Base-by-base conservation (phyloP, 2,888 invertebrate species). In the Seira musarum region DNA sequence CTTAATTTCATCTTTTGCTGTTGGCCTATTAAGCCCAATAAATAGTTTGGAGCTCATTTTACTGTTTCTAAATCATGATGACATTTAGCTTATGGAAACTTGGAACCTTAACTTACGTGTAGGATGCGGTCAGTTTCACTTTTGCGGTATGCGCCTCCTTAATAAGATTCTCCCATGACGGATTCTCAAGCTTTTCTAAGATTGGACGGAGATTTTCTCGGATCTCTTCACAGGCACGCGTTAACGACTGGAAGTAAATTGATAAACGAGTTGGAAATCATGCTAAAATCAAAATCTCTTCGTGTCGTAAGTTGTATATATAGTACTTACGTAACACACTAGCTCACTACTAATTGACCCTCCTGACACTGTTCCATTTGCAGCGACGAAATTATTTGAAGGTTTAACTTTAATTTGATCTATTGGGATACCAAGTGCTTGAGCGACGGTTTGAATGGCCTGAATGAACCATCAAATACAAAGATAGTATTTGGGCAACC, bases 111-210 rank as follows among this genome's bases (percentile, higher is more conserved):
- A 25, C 80, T 73, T 77, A 86, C 86, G 82, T 85, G 74, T 87
- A 85, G 60, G 82, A 65, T 87, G 96, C 96, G 0, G 91, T 91
- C 0, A 94, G 93, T 85, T 84, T 86, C 88, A 86, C 77, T 87
- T 87, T 2, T 87, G 86, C 75, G 87, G 87, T 21, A 88, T 86
- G n/a, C 89, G 88, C 1, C 87, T 87, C 87, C 8, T 81, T 81
- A 1, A 80, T 72, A 5, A 87, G 40, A 90, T 88, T 67, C 89
- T 84, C 0, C 85, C 85, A 30, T 85, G 86, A 19, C 90, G 82
- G n/a, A 81, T 82, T 67, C 88, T 82, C 82, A 89, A 89, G 69
- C 73, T 73, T 69, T 64, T 84, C n/a, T 88, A 65, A 0, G 88
- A 88, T 69, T 30, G 89, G 88, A 3, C 87, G 87, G 86, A 90